Conservation (phyloP, 1,140 invertebrate genomes). For the silkworm (Bombyx mori) region DNA sequence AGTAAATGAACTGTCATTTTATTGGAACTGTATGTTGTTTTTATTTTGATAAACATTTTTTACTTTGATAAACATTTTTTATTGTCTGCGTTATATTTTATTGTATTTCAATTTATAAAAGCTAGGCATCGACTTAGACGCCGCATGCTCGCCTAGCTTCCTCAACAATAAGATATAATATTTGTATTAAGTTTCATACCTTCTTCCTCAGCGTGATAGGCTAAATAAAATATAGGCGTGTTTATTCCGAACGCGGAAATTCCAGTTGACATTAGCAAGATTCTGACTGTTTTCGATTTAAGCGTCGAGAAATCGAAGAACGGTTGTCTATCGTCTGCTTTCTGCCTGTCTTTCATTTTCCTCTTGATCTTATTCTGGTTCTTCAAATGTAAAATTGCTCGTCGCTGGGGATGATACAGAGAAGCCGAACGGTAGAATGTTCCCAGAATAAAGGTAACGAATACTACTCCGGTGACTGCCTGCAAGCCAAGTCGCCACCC, state of each 20-base stretch:
- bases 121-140: too few relatives aligned
- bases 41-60: too few relatives aligned
- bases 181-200: constrained; percentile 45
- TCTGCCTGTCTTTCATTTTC: constrained; percentile 84
- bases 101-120: too few relatives aligned
- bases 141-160: too few relatives aligned
- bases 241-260: constrained; percentile 87
- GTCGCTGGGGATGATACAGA: constrained; percentile 89
- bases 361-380: constrained; percentile 84
- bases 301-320: constrained; percentile 91
- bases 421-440: constrained; percentile 92
- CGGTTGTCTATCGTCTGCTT: constrained; percentile 81
- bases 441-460: constrained; percentile 88
- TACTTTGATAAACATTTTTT: too few relatives aligned
- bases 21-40: too few relatives aligned
- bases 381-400: constrained; percentile 91
- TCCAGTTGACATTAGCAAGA: constrained; percentile 84
- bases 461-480: constrained; percentile 86
- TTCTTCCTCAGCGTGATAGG: constrained; percentile 82
- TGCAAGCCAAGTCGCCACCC: constrained; percentile 91
- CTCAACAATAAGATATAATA: too few relatives aligned
- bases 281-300: constrained; percentile 86
- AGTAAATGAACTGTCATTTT: too few relatives aligned
- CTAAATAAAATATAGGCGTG: constrained; percentile 89
- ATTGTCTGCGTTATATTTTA: too few relatives aligned